Evolutionary conservation across 2,113 vertebrate species (phyloP), one percentile per base, ranked within the genome.

Genomic region (Onychostruthus taczanowskii): DNA sequence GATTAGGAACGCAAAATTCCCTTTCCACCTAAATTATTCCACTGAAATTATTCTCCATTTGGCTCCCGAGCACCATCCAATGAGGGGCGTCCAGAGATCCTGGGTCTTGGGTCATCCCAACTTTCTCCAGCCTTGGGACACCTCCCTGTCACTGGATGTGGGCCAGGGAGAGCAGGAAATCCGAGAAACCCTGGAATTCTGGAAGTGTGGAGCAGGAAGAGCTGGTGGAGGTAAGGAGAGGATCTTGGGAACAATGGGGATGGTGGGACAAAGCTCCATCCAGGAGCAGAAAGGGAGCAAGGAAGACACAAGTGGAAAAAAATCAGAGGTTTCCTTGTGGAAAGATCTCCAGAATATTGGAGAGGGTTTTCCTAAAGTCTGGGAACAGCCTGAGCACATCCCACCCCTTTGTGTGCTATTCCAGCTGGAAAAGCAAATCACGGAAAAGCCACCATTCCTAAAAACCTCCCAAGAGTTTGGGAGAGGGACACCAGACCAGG

Each of bases 151-250:
- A 2, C 11, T 39, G 58, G 26, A 43, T 2, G 2, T 2, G 31
- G 2, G 21, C 7, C 47, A 53, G n/a, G 30, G 9, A 35, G 31
- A 61, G 46, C 37, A 35, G 50, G 50, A 66, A 56, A 74, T 41
- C 28, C 0, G 0, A 59, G 41, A 64, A 20, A 41, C 3, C 9
- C 59, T 9, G 41, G 50, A 75, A 75, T 75, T 47, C 2, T 1
- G 2, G 59, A 64, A n/a, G 7, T 12, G 59, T 23, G 59, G 59
- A 64, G 69, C 28, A 64, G 69, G n/a, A 23, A 28, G n/a, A 47
- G 59, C 28, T 12, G 23, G 6, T 0, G 3, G 59, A 56, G 14
- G 23, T 3, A 10, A 55, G 49, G 59, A 55, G 49, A 56, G 49
- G 28, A n/a, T 39, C 59, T 33, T n/a, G 49, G 49, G 49, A 47